phyloP scores from a whole-genome alignment of 2,797 vertebrate genomes.

The Sebastes hubbsi region DNA sequence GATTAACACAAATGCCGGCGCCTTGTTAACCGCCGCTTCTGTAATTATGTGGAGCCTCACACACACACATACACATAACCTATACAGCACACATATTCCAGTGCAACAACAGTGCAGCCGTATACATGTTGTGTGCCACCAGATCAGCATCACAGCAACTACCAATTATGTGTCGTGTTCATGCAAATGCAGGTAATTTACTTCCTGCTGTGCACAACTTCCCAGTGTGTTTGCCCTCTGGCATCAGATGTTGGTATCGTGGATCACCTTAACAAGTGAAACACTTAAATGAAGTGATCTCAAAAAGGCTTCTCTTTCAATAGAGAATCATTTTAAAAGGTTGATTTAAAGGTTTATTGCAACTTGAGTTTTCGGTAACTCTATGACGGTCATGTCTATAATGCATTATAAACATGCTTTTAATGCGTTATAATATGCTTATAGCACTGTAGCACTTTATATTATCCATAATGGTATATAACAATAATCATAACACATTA shows the following conservation, averaged over 20 bases:
- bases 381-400: background rate
- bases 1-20: conserved; percentile 74
- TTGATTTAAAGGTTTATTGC: background rate
- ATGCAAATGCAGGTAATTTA: conserved; percentile 84
- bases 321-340: background rate
- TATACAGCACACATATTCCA: conserved; percentile 23
- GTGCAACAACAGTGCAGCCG: conserved; percentile 10
- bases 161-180: conserved; percentile 71
- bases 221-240: conserved; percentile 66
- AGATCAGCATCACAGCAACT: conserved; percentile 59
- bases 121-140: conserved; percentile 35
- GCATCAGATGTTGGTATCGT: conserved; percentile 59
- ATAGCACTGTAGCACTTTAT: background rate
- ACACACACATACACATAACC: conserved; percentile 7
- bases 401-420: background rate
- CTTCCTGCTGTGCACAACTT: conserved; percentile 78
- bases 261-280: conserved; percentile 12
- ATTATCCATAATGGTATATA: too few relatives aligned
- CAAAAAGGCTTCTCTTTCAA: conserved; percentile 16
- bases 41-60: conserved; percentile 64
- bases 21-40: conserved; percentile 73
- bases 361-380: background rate
- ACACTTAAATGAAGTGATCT: conserved; percentile 5
- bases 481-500: background rate
- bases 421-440: background rate